Percentiles rank a stretch among this genome's conserved stretches.
phyloP scores from a whole-genome alignment of 2,888 invertebrate species.

The Eupeodes luniger region DNA sequence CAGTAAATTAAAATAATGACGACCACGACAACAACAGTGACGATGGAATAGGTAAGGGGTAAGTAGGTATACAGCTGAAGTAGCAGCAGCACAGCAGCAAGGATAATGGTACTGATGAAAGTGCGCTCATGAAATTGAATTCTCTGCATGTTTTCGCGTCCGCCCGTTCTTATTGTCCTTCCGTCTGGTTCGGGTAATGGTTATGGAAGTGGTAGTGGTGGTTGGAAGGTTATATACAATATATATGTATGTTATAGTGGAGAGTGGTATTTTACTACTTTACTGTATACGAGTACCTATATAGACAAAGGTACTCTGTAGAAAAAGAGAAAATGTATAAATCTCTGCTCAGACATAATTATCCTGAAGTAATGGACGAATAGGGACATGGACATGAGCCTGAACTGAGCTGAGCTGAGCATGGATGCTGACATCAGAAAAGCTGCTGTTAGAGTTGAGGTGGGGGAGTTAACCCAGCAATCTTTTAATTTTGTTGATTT shows the following conservation, averaged over 20 bases:
- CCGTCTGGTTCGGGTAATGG: not conserved
- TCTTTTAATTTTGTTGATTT: slow-evolving; percentile 70
- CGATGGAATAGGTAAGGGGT: slow-evolving; percentile 3
- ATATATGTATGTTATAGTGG: too few species aligned
- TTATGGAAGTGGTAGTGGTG: too few species aligned
- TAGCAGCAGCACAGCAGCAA: not conserved
- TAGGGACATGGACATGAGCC: slow-evolving; percentile 16
- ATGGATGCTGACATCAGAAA: not conserved
- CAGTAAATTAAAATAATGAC: slow-evolving; percentile 75
- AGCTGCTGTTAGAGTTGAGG: not conserved
- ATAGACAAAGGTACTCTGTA: not conserved
- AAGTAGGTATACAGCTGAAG: not conserved
- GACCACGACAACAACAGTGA: slow-evolving; percentile 19
- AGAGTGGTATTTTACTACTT: not conserved
- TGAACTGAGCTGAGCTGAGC: too few species aligned
- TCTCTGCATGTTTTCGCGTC: slow-evolving; percentile 30
- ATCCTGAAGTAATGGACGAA: slow-evolving; percentile 57
- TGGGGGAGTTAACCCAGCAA: slow-evolving; percentile 13
- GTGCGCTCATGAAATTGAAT: slow-evolving; percentile 63
- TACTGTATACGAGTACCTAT: too few species aligned
- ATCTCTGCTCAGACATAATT: slow-evolving; percentile 64
- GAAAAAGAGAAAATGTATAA: slow-evolving; percentile 49
- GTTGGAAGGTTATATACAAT: too few species aligned
- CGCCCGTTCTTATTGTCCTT: slow-evolving; percentile 18
- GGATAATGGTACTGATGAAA: slow-evolving; percentile 61